A percentile compares a stretch with the other conserved stretches of the same genome.
phyloP scores from a whole-genome alignment of 2,888 invertebrate genomes.

The Ormyrus labotus region DNA sequence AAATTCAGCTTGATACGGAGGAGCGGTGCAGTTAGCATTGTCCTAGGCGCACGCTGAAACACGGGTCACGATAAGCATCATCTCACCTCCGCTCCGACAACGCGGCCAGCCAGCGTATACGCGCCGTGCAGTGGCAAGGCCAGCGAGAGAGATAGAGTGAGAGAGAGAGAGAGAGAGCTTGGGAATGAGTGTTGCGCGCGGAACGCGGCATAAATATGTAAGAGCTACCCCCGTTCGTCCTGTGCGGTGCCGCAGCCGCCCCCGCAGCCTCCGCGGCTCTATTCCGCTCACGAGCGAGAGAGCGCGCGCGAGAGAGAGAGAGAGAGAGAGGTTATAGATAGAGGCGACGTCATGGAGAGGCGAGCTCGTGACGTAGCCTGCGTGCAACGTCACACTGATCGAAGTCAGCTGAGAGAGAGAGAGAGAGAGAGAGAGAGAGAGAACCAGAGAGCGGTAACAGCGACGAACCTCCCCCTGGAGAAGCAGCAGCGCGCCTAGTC shows the following conservation, averaged over 20 bases:
- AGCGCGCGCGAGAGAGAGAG: slow-evolving; percentile 60
- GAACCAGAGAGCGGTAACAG: background rate
- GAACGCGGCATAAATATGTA: slow-evolving; percentile 75
- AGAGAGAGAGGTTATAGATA: slow-evolving; percentile 20
- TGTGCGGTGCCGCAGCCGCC: slow-evolving; percentile 48
- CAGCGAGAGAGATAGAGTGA: slow-evolving; percentile 20
- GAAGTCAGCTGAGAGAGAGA: slow-evolving; percentile 72
- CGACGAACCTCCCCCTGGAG: slow-evolving; percentile 60
- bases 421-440: slow-evolving; percentile 46
- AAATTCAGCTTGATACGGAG: no score
- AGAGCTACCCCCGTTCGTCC: slow-evolving; percentile 69
- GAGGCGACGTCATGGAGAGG: slow-evolving; percentile 65
- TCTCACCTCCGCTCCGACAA: slow-evolving; percentile 14
- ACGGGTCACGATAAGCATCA: slow-evolving; percentile 27
- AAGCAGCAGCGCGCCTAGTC: slow-evolving; percentile 39
- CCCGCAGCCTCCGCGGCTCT: slow-evolving; percentile 55
- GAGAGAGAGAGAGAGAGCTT: background rate
- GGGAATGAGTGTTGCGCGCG: slow-evolving; percentile 69
- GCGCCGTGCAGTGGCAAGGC: slow-evolving; percentile 50
- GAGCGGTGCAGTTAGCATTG: background rate
- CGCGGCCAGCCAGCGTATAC: no score
- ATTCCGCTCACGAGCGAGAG: slow-evolving; percentile 63
- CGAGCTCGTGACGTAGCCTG: slow-evolving; percentile 66
- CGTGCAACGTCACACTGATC: slow-evolving; percentile 72
- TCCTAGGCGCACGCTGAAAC: slow-evolving; percentile 2